Base-by-base conservation (phyloP, 2,888 invertebrate genomes). In the Lepidochitona cinerea region DNA sequence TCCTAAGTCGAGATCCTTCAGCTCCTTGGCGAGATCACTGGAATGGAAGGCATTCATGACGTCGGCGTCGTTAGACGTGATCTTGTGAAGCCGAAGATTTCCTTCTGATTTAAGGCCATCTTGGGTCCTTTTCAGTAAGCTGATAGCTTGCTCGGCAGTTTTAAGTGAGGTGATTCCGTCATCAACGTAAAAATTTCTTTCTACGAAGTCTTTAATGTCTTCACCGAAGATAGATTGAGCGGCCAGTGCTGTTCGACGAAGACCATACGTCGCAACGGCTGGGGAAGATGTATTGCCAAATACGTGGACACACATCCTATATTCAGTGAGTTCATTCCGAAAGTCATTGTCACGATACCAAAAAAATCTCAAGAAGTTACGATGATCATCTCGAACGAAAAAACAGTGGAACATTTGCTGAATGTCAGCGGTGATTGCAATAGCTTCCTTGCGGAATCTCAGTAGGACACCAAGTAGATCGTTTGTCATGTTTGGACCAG, bases 111-210 rank as follows among this genome's bases (percentile, higher is more conserved):
- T 35, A 18, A 78, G 37, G 6, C 73, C 76, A 14, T 70, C n/a
- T 35, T 78, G 77, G 18, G 79, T 81, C 1, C 74, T 68, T 37
- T 68, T 73, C 68, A 81, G 36, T 18, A 81, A 65, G 35, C 73
- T 65, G 12, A 75, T 52, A 1, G 79, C 79, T 37, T 75, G 26
- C 12, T 75, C 71, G 3, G 3, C 18, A n/a, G 73, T 49, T 12
- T 74, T 66, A 2, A 68, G 26, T 14, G 81, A 80, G 7, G 71
- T 53, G 1, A 82, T 26, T 2, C 71, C 78, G 53, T 82, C 80
- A 67, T 82, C 79, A 4, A 82, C 75, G 69, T 82, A 82, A 72
- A 80, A 82, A 53, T 79, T 49, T 0, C 59, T 52, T 5, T 68
- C 41, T 6, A 82, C 76, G 52, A 80, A 78, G 7, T 75, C 26